These are phyloP conservation scores for Cantharis lateralis DNA, from an alignment of 2,888 invertebrate species.

Conservation along the genomic window DNA sequence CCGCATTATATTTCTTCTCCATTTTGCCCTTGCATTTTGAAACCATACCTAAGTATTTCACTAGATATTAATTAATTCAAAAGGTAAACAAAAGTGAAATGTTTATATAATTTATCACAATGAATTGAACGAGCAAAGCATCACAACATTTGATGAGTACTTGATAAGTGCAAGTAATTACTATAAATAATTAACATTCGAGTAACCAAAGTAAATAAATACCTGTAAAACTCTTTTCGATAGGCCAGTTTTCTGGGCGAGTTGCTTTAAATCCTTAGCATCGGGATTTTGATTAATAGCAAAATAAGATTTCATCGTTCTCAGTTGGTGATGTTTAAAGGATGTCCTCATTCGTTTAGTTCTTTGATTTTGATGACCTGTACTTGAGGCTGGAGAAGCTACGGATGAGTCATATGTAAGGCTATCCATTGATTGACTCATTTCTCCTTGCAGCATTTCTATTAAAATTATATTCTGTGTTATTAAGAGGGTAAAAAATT, in stretches of 20 bases:
- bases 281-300: constrained; percentile 99
- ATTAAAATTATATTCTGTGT: constrained; percentile 47
- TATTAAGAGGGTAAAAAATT: background rate
- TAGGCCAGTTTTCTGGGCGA: constrained; percentile 97
- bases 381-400: constrained; percentile 71
- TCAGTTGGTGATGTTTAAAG: constrained; percentile 97
- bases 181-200: background rate
- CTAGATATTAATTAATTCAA: background rate
- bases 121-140: background rate
- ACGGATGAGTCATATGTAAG: constrained; percentile 75
- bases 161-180: background rate
- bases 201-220: constrained; percentile 35
- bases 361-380: constrained; percentile 63
- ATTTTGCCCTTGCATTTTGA: constrained; percentile 98
- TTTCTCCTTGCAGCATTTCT: constrained; percentile 76
- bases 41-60: constrained; percentile 88
- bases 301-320: constrained; percentile 99
- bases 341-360: constrained; percentile 98
- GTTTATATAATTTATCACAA: background rate
- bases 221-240: constrained; percentile 98
- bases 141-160: background rate
- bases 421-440: constrained; percentile 79
- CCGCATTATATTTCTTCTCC: constrained; percentile 91
- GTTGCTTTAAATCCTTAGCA: constrained; percentile 96
- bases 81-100: background rate